Base-by-base conservation (phyloP, 2,888 invertebrate genomes). In the Griposia aprilina region DNA sequence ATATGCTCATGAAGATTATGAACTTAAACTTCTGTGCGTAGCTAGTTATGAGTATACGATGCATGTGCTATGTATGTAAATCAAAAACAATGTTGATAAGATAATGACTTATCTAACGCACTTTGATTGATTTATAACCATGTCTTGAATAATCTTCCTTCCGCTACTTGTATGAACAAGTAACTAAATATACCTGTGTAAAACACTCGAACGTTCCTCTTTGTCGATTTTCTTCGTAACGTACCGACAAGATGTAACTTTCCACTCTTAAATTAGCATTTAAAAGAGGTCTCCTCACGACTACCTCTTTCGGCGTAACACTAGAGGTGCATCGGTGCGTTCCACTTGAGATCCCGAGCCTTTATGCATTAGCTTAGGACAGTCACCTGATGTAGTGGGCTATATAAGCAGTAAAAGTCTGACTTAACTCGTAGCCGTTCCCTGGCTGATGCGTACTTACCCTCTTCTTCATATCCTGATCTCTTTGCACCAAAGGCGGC, bases 51-150 rank as follows among this genome's bases (percentile, higher is more conserved):
- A 74, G 45, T 65, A 52, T 10, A 50, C 15, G 15, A 15, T 65
- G 36, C 74, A 36, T 50, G 11, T 68, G 55, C n/a, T 8, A 62
- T 23, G n/a, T 80, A 59, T 45, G 55, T 59, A 74, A 74, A 74
- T 74, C 52, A 55, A 81, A 74, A 75, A 69, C 69, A 81, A 81
- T 60, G 10, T 23, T 81, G 80, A 74, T 74, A 74, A 80, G 81
- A 74, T 26, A 74, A 4, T 45, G 8, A 36, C 50, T 26, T 80
- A 59, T 69, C 63, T 45, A 15, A 52, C 17, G 20, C 63, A 59
- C 68, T 81, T 65, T 74, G 68, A 80, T 73, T 79, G 79, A 79
- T 79, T 79, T 79, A 71, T 63, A 55, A 65, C 30, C 17, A 59
- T 45, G n/a, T 45, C 7, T 57, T 57, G 8, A 41, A 20, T n/a